Conservation (phyloP, 2,888 invertebrate genomes). For the Epirrhoe alternata region DNA sequence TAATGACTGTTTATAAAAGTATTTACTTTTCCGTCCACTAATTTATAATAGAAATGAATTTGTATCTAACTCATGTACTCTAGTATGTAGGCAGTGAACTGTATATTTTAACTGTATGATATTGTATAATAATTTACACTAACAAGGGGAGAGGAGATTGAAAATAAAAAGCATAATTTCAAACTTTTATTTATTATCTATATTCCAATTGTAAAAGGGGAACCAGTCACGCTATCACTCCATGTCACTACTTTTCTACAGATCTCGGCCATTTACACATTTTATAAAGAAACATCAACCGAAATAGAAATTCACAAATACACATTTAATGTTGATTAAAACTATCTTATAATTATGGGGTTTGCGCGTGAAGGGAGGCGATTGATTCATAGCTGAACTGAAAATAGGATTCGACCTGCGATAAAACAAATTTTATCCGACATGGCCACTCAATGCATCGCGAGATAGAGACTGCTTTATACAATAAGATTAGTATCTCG, state of each 20-base stretch:
- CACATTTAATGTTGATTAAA: conserved; percentile 83
- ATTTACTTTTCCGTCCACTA: conserved; percentile 48
- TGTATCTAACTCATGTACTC: conserved; percentile 44
- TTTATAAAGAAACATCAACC: conserved; percentile 81
- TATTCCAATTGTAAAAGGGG: conserved; percentile 84
- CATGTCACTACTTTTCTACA: conserved; percentile 79
- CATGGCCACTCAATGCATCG: conserved; percentile 33
- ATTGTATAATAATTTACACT: conserved; percentile 60
- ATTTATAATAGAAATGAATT: conserved; percentile 23
- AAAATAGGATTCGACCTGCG: conserved; percentile 46
- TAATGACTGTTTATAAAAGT: conserved; percentile 14
- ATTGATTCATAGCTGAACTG: conserved; percentile 36
- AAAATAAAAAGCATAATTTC: conserved; percentile 70
- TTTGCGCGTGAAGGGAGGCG: conserved; percentile 63
- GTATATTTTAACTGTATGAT: conserved; percentile 62
- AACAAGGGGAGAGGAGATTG: conserved; percentile 44
- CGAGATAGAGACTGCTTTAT: conserved; percentile 33
- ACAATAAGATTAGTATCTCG: conserved; percentile 47
- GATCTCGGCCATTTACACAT: conserved; percentile 82
- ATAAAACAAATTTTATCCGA: conserved; percentile 41
- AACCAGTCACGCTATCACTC: conserved; percentile 81
- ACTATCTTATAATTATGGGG: conserved; percentile 71
- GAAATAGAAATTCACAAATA: conserved; percentile 84
- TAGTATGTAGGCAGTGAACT: conserved; percentile 45
- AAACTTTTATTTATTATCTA: conserved; percentile 83